phyloP scores from a whole-genome alignment of 2,113 vertebrate species.

The Rhombomys opimus region DNA sequence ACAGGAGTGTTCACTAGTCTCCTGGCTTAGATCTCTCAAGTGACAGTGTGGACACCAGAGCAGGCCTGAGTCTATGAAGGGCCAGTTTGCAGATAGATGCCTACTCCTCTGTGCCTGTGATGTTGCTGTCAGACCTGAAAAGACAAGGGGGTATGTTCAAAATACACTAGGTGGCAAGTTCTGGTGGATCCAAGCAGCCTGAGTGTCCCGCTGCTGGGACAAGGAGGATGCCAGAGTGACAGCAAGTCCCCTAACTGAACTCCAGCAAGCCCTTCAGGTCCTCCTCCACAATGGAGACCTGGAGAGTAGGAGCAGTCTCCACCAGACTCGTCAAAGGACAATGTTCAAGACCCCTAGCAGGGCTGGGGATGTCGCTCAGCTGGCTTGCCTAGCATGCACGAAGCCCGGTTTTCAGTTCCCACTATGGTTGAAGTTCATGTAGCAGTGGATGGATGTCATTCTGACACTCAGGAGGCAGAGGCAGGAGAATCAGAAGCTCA shows the following conservation, averaged over 20 bases:
- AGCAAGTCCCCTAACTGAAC: accelerated
- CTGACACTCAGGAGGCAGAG: background rate
- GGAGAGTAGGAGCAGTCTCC: background rate
- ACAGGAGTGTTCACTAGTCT: background rate
- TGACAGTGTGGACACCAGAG: background rate
- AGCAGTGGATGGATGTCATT: background rate
- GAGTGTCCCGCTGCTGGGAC: accelerated
- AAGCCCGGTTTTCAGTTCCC: background rate
- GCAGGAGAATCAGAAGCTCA: background rate
- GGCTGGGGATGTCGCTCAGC: background rate
- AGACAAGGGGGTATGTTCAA: background rate
- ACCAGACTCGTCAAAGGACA: background rate
- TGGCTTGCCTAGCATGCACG: no score
- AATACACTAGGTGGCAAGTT: background rate
- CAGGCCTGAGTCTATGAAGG: background rate
- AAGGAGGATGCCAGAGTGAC: background rate
- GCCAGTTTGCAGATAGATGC: background rate
- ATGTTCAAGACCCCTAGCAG: background rate
- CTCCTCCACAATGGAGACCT: background rate
- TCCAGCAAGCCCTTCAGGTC: background rate
- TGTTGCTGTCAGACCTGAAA: background rate
- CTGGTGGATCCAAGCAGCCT: background rate
- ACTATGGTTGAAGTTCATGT: background rate
- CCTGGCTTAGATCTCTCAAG: background rate
- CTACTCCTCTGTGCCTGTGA: background rate